Conservation (phyloP, 2,888 invertebrate species). For the Lutraria lutraria region DNA sequence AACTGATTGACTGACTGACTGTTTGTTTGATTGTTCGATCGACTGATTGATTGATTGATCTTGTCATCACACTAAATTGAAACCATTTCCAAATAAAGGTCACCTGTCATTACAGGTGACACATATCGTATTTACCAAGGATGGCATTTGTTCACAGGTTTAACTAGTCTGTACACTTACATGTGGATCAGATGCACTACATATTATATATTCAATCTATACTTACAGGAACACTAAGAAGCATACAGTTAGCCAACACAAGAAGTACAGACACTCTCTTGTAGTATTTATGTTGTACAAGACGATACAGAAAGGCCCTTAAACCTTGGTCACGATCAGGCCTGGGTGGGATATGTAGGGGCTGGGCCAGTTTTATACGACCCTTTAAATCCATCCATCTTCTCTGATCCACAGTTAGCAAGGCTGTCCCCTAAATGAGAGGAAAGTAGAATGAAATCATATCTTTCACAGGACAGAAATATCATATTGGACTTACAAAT, state of each 20-base stretch:
- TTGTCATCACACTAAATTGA: too few species aligned
- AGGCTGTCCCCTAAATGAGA: conserved; percentile 93
- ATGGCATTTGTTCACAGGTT: too few species aligned
- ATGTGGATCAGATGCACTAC: too few species aligned
- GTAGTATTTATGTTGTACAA: conserved; percentile 98
- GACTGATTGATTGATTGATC: too few species aligned
- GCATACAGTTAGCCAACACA: conserved; percentile 96
- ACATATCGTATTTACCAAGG: too few species aligned
- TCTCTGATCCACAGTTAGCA: conserved; percentile 99
- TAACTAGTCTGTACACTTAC: too few species aligned
- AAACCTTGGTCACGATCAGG: conserved; percentile 94
- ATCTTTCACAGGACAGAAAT: neutral
- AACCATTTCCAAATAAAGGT: too few species aligned
- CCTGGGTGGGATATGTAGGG: conserved; percentile 97
- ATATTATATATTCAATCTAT: neutral
- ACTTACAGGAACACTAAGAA: conserved; percentile 96
- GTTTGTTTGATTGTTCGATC: too few species aligned
- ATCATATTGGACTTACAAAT: neutral
- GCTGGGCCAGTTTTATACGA: conserved; percentile 99
- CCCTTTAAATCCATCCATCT: conserved; percentile 99
- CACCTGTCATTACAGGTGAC: too few species aligned
- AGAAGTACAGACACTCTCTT: conserved; percentile 97
- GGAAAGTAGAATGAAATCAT: neutral
- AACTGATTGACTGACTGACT: too few species aligned
- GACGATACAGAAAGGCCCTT: conserved; percentile 97